Base-by-base conservation (phyloP, 2,888 invertebrate species). In the Trilocha varians region DNA sequence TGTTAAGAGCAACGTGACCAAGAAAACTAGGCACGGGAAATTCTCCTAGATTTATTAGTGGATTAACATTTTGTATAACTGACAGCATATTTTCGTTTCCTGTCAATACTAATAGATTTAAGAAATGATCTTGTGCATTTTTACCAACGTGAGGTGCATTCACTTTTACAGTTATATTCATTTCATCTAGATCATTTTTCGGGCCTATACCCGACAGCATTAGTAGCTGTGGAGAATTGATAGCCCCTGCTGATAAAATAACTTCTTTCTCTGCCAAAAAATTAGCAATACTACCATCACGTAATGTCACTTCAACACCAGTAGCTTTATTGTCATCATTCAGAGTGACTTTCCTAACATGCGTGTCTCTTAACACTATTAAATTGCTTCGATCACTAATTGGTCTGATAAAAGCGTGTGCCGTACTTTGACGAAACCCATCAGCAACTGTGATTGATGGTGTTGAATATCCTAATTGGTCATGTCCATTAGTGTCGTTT, bases 131-230 rank as follows among this genome's bases (percentile, higher is more conserved):
- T 48, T 64, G 59, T 13, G 57, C 63, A 38, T 68, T 66, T 13
- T 52, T 39, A 1, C 75, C 75, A 3, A 75, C 75, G 6, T 53
- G 49, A n/a, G 65, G 63, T 0, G 59, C 52, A 45, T 72, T 49
- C 5, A 59, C 36, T 3, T 64, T 25, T 0, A 61, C 53, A n/a
- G 52, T 18, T 8, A 73, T 70, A 6, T 53, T 50, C 13, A 58
- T 47, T 25, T 59, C 50, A 2, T 47, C 16, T 5, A 74, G 51
- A 50, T 72, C 58, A 1, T 58, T 39, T 13, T 46, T 56, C 6
- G 65, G 71, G 3, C 74, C 74, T 8, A 75, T 53, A 2, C 73
- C 72, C 1, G 72, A 74, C 3, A 67, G 36, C 70, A 75, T 70
- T 8, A 76, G 39, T 11, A 76, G 36, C 46, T 72, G 61, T 11